Percentiles rank a stretch among this genome's conserved stretches.
These are phyloP conservation scores for Callimorpha dominula DNA, from an alignment of 2,888 invertebrate species.

Conservation along the genomic window DNA sequence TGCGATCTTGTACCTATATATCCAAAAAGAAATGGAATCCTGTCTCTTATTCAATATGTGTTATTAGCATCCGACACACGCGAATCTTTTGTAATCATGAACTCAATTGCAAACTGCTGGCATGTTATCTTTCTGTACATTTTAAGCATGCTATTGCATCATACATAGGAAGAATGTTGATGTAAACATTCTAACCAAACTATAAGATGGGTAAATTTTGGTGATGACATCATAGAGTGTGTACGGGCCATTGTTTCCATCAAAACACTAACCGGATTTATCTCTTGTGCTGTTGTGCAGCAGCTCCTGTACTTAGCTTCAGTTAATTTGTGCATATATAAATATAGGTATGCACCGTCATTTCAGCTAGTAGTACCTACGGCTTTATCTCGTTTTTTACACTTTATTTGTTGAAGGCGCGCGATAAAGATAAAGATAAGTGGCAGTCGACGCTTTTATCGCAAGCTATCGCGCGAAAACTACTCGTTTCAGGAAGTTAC, in stretches of 20 bases:
- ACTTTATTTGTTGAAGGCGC: slow-evolving; percentile 85
- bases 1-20: too few species aligned
- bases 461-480: slow-evolving; percentile 76
- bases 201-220: slow-evolving; percentile 5
- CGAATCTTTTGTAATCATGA: too few species aligned
- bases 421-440: slow-evolving; percentile 84
- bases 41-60: too few species aligned
- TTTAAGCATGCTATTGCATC: too few species aligned
- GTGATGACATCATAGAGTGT: slow-evolving; percentile 9
- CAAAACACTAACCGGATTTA: slow-evolving; percentile 2
- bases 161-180: not conserved
- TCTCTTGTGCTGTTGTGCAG: not conserved
- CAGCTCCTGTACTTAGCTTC: slow-evolving; percentile 1
- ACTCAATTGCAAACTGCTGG: too few species aligned
- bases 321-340: slow-evolving; percentile 2
- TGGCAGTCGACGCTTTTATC: slow-evolving; percentile 79
- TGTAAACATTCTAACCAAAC: not conserved
- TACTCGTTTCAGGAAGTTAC: slow-evolving; percentile 73
- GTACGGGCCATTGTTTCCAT: not conserved
- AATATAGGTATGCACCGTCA: slow-evolving; percentile 47
- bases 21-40: too few species aligned
- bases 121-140: too few species aligned
- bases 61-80: too few species aligned
- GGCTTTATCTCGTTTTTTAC: slow-evolving; percentile 83
- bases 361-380: slow-evolving; percentile 65